Evolutionary conservation across 2,113 vertebrate genomes (phyloP).

Genomic region (Illadopsis cleaveri): DNA sequence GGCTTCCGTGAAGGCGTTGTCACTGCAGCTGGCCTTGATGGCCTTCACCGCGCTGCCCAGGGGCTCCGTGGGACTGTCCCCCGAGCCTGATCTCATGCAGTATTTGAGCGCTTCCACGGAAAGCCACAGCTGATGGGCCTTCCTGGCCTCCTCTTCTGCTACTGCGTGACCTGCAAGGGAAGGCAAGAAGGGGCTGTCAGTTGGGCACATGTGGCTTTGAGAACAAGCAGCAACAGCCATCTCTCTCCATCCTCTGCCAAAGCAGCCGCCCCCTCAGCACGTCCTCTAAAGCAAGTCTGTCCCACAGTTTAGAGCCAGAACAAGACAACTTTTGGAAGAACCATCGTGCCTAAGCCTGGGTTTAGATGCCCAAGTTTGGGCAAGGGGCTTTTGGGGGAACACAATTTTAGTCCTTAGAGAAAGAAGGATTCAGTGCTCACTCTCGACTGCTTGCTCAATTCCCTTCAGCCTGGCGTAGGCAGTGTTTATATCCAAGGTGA

Average conservation of each 20-base stretch:
- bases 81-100: slow-evolving; percentile 78
- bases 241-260: neutral
- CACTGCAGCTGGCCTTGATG: slow-evolving; percentile 77
- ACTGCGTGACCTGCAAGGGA: slow-evolving; percentile 81
- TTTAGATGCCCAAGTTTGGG: neutral
- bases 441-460: slow-evolving; percentile 93
- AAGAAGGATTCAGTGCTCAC: slow-evolving; percentile 70
- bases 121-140: slow-evolving; percentile 95
- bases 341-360: neutral
- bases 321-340: neutral
- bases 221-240: neutral
- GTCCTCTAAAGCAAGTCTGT: neutral
- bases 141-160: slow-evolving; percentile 90
- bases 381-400: fast-evolving
- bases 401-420: fast-evolving
- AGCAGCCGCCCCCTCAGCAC: fast-evolving
- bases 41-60: slow-evolving; percentile 80
- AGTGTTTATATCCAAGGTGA: slow-evolving; percentile 93
- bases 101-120: slow-evolving; percentile 90
- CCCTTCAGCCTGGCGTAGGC: slow-evolving; percentile 92
- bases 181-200: neutral
- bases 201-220: fast-evolving
- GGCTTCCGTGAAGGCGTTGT: slow-evolving; percentile 85
- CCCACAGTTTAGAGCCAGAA: neutral
- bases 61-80: slow-evolving; percentile 79